Base-by-base conservation (phyloP, 2,113 vertebrate species). In the Anser cygnoides region DNA sequence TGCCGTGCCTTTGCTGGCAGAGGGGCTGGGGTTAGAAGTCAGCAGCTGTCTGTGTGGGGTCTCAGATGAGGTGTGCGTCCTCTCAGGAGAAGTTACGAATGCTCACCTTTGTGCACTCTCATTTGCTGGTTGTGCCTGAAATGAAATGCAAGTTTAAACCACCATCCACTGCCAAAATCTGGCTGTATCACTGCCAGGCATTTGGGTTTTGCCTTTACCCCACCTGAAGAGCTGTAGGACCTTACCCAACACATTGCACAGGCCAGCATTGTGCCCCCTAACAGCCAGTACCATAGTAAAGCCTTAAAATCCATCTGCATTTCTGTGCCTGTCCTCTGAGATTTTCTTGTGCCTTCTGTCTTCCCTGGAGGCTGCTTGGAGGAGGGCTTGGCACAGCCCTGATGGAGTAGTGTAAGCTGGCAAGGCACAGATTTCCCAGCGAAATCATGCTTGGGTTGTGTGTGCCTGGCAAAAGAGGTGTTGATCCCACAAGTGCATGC, bases 391-490 rank as follows among this genome's bases (percentile, higher is more conserved):
- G 80, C 65, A 77, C 31, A 23, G 35, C 0, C 1, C 39, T 52
- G 49, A 65, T 57, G 71, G 73, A 1, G 0, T 15, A 33, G 43
- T n/a, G 28, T 0, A 2, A 74, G 61, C 50, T 87, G 83, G 25
- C 72, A 89, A 65, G 54, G 37, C 55, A 62, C 8, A 8, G 23
- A 31, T 65, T 50, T 79, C 39, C 57, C 41, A 43, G 39, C 0
- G 3, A 52, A 77, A 66, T 37, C 59, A 13, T 5, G 2, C 11
- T 93, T 31, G 67, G 18, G 25, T n/a, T n/a, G 25, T 63, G 62
- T 7, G 1, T 0, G 0, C 43, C 18, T 65, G 43, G 3, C 55
- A 78, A 37, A 73, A 62, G 67, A 54, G 0, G 0, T 50, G 78
- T 43, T 77, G 83, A 63, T 89, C 50, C 79, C 54, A 22, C 29